These are phyloP conservation scores for Heterotilapia buettikoferi DNA, from an alignment of 2,113 vertebrate species.

Conservation along the genomic window DNA sequence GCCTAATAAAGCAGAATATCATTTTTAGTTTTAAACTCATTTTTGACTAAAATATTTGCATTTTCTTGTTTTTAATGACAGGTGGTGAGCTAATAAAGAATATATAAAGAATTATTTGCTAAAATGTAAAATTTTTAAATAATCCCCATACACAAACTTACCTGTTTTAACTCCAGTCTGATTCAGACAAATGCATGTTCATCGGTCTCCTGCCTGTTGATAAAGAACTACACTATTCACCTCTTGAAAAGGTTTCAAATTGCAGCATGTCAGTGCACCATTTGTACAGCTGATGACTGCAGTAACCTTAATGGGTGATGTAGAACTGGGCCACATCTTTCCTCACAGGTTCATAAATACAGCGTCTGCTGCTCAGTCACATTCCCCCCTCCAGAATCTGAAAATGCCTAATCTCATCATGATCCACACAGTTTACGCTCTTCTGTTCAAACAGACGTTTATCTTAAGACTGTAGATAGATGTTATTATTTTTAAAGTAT, in stretches of 20 bases:
- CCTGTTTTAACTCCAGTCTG: background rate
- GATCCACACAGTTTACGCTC: background rate
- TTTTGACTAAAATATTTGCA: background rate
- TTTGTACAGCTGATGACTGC: conserved; percentile 47
- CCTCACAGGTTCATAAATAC: conserved; percentile 33
- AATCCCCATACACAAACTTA: background rate
- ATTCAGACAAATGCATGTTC: conserved; percentile 3
- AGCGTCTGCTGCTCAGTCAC: background rate
- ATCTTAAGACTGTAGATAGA: background rate
- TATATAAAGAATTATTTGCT: background rate
- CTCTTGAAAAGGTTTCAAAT: conserved; percentile 37
- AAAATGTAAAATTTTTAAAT: background rate
- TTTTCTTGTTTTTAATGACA: background rate
- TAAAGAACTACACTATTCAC: background rate
- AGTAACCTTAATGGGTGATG: conserved; percentile 18
- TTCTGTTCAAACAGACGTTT: background rate
- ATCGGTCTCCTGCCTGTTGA: background rate
- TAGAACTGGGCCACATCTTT: conserved; percentile 30
- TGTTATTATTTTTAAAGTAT: background rate
- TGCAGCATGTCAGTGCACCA: conserved; percentile 24
- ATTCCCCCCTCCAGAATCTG: background rate
- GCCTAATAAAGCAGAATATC: background rate
- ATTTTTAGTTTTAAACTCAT: background rate
- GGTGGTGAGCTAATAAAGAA: background rate
- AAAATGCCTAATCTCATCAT: background rate